phyloP scores from a whole-genome alignment of 2,797 vertebrate species.

The Labroides dimidiatus region DNA sequence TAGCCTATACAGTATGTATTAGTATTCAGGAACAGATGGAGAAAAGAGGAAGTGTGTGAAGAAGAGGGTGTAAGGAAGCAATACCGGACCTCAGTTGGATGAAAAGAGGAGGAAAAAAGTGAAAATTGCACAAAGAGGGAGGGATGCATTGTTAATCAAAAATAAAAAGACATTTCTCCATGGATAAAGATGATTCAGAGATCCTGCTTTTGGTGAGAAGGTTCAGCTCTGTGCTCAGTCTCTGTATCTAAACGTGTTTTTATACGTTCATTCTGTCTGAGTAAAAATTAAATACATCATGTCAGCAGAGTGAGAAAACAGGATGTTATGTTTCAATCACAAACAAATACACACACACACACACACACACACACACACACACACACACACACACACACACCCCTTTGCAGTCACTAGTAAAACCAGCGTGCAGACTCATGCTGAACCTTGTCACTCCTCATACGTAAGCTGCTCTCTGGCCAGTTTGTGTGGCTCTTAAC shows the following conservation, averaged over 20 bases:
- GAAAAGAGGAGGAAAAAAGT: slow-evolving; percentile 6
- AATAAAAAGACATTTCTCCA: slow-evolving; percentile 36
- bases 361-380: too few species aligned
- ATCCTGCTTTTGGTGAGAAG: slow-evolving; percentile 56
- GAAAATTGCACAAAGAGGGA: slow-evolving; percentile 31
- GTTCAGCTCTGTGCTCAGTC: neutral
- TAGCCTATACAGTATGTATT: slow-evolving; percentile 57
- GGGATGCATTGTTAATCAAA: slow-evolving; percentile 42
- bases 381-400: too few species aligned
- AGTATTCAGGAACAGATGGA: slow-evolving; percentile 78
- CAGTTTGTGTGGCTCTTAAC: slow-evolving; percentile 69
- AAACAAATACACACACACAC: too few species aligned
- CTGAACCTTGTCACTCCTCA: slow-evolving; percentile 63
- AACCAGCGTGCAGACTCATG: slow-evolving; percentile 53
- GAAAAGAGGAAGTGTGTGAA: slow-evolving; percentile 66
- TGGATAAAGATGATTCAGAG: slow-evolving; percentile 69
- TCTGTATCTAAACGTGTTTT: slow-evolving; percentile 18
- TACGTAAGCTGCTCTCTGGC: slow-evolving; percentile 47
- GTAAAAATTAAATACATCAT: neutral
- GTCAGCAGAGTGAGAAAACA: slow-evolving; percentile 2
- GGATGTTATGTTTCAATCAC: too few species aligned
- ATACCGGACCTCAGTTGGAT: slow-evolving; percentile 7
- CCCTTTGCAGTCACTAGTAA: slow-evolving; percentile 55
- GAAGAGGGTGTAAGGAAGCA: slow-evolving; percentile 62
- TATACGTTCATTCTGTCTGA: slow-evolving; percentile 9